Evolutionary conservation across 2,888 invertebrate species (phyloP), one percentile per base, ranked within the genome.

Genomic region (Myathropa florea): DNA sequence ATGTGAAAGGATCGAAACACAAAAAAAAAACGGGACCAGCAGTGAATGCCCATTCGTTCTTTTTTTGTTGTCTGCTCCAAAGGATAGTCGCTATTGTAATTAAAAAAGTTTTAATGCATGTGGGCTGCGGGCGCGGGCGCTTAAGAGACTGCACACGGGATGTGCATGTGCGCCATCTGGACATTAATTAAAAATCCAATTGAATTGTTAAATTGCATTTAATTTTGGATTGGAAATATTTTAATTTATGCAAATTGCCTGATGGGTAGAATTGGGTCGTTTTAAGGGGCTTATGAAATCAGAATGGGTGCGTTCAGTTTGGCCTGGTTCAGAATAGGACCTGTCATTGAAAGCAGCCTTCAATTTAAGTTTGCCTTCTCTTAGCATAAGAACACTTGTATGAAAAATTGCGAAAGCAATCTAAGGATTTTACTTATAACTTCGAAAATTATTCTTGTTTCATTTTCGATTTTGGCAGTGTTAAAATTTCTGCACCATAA

Each of bases 131-230:
- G 18, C 4, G 46, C 46, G 18, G n/a, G 18, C 18, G 18, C 6
- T 2, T 46, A 12, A 33, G 0, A 10, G 10, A 33, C 12, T 33
- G 33, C 33, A 33, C 33, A 33, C 33, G 33, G 33, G 12, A 0
- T 10, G 33, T 9, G 46, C 46, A 2, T 18, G 46, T 2, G 53
- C 53, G 61, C 10, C 53, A 21, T 30, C 46, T 53, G 24, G 33
- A 77, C 68, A 55, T 77, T 77, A 77, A 77, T 77, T 77, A 70
- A 77, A 77, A 77, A 77, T 70, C 61, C 68, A 12, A 70, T 39
- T 76, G 59, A 33, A 76, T 65, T 21, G 59, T 21, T 53, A 53
- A 77, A 68, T 61, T 60, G 6, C 7, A 60, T 76, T 68, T 76
- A 60, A 67, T 30, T 23, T 3, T 23, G 9, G 23, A 36, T 30